Base-by-base conservation (phyloP, 2,797 vertebrate species). In the Toxotes lorentzi region DNA sequence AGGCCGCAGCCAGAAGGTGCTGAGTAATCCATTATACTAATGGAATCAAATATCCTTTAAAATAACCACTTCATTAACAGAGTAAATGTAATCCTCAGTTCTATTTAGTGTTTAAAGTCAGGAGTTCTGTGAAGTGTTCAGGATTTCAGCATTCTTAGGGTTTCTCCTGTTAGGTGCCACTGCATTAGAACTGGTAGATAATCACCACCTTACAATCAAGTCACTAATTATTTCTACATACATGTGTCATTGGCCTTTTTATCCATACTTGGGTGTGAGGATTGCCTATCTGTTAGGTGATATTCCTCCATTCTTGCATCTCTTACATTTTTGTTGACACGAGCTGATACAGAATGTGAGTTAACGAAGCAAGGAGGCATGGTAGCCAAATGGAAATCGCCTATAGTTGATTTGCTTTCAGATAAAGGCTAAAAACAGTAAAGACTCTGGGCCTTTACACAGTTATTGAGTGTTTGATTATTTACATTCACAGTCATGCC, bases 1-100 rank as follows among this genome's bases (percentile, higher is more conserved):
- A 53, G 77, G 56, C 16, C 30, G 81, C n/a, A 82, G 69, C 32
- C 73, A 76, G 27, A 77, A 66, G 6, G 56, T 63, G 11, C 40
- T 65, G 1, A 78, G 14, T 50, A 4, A 71, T 70, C 12, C 14
- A 71, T 54, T 16, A 24, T 27, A 27, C 13, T 14, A 43, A n/a
- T 30, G 21, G 23, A 56, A 41, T 38, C n/a, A 21, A 30, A 54
- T 47, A 38, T 23, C 0, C 13, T 66, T 12, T 45, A 2, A 68
- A 10, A n/a, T n/a, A 75, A 17, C n/a, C 34, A 5, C 16, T 50
- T 62, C 23, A 13, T 4, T 40, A 38, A 47, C 8, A 50, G 5
- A 19, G 17, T 62, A 30, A 27, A 45, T 17, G 35, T 14, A 51
- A 60, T 47, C 2, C 19, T 30, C 1, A 45, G 6, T 14, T 16